A percentile compares a stretch with the other conserved stretches of the same genome.
Conservation (phyloP, 2,888 invertebrate genomes). For the Hermodice carunculata region DNA sequence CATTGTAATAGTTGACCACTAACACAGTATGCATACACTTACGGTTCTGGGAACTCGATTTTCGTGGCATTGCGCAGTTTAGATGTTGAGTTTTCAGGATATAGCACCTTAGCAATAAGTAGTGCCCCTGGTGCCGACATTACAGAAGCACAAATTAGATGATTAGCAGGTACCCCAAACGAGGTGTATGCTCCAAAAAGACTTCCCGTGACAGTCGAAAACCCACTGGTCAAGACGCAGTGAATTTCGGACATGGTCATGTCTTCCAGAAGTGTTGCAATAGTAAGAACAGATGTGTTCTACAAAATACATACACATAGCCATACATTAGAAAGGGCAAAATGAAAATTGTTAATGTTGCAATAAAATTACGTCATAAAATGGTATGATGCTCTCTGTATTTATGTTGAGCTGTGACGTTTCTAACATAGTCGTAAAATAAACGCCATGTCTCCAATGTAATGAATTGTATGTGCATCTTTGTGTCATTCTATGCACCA, state of each 20-base stretch:
- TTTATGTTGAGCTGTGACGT: too few relatives aligned
- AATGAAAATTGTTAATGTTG: too few relatives aligned
- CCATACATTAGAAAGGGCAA: too few relatives aligned
- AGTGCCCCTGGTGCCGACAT: constrained; percentile 95
- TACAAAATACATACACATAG: constrained; percentile 71
- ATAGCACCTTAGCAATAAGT: constrained; percentile 87
- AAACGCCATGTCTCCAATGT: too few relatives aligned
- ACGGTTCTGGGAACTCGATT: constrained; percentile 9
- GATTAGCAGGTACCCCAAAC: constrained; percentile 73
- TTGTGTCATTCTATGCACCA: too few relatives aligned
- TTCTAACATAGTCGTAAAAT: too few relatives aligned
- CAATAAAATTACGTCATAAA: too few relatives aligned
- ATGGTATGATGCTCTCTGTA: too few relatives aligned
- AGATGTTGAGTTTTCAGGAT: constrained; percentile 85
- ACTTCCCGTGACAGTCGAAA: constrained; percentile 39
- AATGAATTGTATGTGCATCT: too few relatives aligned
- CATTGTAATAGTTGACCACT: too few relatives aligned
- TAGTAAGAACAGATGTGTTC: constrained; percentile 89
- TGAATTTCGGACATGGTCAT: constrained; percentile 39
- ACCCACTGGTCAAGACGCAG: constrained; percentile 32
- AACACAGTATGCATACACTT: too few relatives aligned
- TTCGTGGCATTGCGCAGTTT: not conserved
- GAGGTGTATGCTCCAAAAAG: constrained; percentile 31
- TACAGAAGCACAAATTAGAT: constrained; percentile 89
- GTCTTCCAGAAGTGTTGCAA: constrained; percentile 83